These are phyloP conservation scores for Parthenolecanium corni DNA, from an alignment of 2,888 invertebrate species.

Conservation along the genomic window DNA sequence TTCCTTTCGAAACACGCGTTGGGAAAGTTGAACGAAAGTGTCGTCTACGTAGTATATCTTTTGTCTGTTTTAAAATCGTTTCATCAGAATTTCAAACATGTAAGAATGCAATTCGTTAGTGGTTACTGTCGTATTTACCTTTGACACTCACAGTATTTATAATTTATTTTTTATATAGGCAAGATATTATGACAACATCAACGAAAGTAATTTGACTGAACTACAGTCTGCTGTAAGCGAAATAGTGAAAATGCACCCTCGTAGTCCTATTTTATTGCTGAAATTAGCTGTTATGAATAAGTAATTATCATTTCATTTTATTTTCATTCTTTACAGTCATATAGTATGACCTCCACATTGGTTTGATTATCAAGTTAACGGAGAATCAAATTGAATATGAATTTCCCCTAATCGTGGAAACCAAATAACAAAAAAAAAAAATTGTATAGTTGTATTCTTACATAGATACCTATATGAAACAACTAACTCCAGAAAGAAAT, in stretches of 20 bases:
- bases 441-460: too few species aligned
- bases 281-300: slow-evolving; percentile 21
- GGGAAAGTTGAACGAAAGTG: slow-evolving; percentile 21
- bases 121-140: background rate
- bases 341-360: too few species aligned
- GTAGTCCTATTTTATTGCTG: slow-evolving; percentile 11
- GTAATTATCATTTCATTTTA: background rate
- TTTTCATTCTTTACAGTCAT: too few species aligned
- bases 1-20: slow-evolving; percentile 13
- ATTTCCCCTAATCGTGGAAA: too few species aligned
- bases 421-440: too few species aligned
- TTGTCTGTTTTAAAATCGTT: slow-evolving; percentile 20
- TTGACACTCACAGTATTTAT: background rate
- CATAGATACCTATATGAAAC: too few species aligned
- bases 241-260: slow-evolving; percentile 15
- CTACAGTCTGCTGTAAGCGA: slow-evolving; percentile 1
- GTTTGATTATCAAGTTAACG: too few species aligned
- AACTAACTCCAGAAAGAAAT: too few species aligned
- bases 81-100: slow-evolving; percentile 16
- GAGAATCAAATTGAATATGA: too few species aligned
- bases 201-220: slow-evolving; percentile 11
- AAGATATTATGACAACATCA: slow-evolving; percentile 14
- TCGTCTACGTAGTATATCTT: slow-evolving; percentile 17
- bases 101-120: background rate
- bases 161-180: background rate